Conservation (phyloP, 2,888 invertebrate genomes). For the Vanessa cardui region DNA sequence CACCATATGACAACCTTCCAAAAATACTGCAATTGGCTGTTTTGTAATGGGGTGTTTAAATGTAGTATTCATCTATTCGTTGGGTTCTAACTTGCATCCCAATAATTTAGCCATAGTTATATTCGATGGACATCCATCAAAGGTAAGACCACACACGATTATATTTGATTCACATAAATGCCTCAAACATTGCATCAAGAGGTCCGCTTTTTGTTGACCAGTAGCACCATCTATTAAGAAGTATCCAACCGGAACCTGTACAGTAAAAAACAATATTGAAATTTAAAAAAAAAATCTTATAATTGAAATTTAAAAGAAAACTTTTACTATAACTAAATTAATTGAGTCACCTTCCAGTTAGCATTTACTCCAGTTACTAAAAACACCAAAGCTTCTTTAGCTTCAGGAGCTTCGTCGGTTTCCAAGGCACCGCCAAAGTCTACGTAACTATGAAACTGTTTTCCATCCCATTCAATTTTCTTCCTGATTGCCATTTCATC, state of each 20-base stretch:
- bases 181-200: neutral
- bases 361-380: neutral
- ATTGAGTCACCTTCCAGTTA: neutral
- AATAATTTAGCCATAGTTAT: neutral
- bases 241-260: constrained; percentile 9
- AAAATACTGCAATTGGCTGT: neutral
- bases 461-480: neutral
- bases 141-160: neutral
- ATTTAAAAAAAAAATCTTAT: no score
- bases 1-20: neutral
- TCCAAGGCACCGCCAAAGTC: neutral
- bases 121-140: neutral
- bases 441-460: neutral
- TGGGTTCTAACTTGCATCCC: neutral
- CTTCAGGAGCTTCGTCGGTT: neutral
- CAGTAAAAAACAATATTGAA: no score
- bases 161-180: neutral
- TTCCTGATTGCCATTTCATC: neutral
- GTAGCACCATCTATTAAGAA: constrained; percentile 1
- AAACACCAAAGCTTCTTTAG: neutral
- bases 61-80: no score
- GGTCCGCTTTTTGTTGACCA: constrained; percentile 2
- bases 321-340: no score
- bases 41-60: neutral
- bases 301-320: no score